Conservation (phyloP, 2,888 invertebrate genomes). For the Cancer borealis region DNA sequence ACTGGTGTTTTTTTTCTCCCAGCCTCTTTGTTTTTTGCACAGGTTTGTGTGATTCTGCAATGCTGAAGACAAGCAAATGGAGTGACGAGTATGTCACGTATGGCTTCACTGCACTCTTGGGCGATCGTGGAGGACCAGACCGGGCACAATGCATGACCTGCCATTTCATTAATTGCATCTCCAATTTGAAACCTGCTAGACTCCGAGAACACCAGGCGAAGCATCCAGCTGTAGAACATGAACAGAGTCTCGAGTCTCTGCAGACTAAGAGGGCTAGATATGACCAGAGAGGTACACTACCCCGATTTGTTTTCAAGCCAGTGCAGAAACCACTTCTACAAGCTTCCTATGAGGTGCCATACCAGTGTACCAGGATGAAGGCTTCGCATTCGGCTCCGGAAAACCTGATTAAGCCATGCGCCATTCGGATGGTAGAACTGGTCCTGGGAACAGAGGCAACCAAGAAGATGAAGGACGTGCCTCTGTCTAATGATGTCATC, state of each 20-base stretch:
- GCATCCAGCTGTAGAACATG: too few species aligned
- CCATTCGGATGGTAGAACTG: too few species aligned
- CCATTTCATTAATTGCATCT: slow-evolving; percentile 59
- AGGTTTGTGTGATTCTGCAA: slow-evolving; percentile 49
- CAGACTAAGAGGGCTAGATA: too few species aligned
- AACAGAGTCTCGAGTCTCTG: slow-evolving; percentile 52
- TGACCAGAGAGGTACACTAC: slow-evolving; percentile 58
- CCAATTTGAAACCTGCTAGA: slow-evolving; percentile 60
- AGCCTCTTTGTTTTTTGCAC: too few species aligned
- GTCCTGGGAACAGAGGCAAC: slow-evolving; percentile 62
- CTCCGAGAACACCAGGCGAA: too few species aligned
- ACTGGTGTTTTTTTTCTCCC: too few species aligned
- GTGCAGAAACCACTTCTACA: too few species aligned
- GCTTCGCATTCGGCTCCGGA: too few species aligned
- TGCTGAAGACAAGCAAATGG: too few species aligned
- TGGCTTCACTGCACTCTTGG: slow-evolving; percentile 57
- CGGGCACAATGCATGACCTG: slow-evolving; percentile 56
- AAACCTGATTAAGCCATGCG: too few species aligned
- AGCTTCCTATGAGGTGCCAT: slow-evolving; percentile 59
- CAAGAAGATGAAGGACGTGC: too few species aligned
- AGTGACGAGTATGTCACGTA: too few species aligned
- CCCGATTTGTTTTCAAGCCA: slow-evolving; percentile 53
- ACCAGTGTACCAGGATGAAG: slow-evolving; percentile 47
- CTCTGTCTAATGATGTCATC: slow-evolving; percentile 65
- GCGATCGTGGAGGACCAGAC: slow-evolving; percentile 50